Base-by-base conservation (phyloP, 2,113 vertebrate species). In the Lonchura striata region DNA sequence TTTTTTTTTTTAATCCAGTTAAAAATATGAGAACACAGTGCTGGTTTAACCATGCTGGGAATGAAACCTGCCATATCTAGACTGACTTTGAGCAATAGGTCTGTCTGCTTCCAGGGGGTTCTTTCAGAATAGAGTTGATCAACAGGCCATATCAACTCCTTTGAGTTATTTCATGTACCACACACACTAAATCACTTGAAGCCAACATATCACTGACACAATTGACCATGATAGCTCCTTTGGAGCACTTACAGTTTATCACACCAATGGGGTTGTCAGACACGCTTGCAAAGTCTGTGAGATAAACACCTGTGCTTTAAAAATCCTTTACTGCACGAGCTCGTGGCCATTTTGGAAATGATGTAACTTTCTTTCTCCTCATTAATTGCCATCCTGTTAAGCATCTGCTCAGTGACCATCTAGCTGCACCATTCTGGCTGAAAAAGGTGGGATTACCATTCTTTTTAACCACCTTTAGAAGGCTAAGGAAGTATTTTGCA, bases 161-260 rank as follows among this genome's bases (percentile, higher is more conserved):
- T 25, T 72, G 86, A 94, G 74, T 50, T 65, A 70, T 82, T 88
- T 88, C 33, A 60, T 71, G 12, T 6, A 56, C 31, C 66, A 71
- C 0, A 1, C 10, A 35, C 71, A 54, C 44, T 94, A 91, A 85
- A 89, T 93, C 91, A 75, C 66, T 59, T 7, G 2, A 27, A 96
- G 64, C 14, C 57, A 88, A 64, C 31, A 3, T 33, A 94, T 88
- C 88, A 63, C 10, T 89, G 86, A 88, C 88, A 92, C 60, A 72
- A 86, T 5, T 72, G 88, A 70, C 90, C 63, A 81, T 54, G 88
- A 93, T 69, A n/a, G 77, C 70, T 96, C 88, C 83, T 95, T 41
- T 71, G 90, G 70, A 91, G 60, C 77, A 81, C 61, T 92, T 83
- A 64, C 15, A 89, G 37, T 95, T 86, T 78, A 46, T 94, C 86